Evolutionary conservation across 2,113 vertebrate species (phyloP).

Genomic region (Podarcis cretensis): DNA sequence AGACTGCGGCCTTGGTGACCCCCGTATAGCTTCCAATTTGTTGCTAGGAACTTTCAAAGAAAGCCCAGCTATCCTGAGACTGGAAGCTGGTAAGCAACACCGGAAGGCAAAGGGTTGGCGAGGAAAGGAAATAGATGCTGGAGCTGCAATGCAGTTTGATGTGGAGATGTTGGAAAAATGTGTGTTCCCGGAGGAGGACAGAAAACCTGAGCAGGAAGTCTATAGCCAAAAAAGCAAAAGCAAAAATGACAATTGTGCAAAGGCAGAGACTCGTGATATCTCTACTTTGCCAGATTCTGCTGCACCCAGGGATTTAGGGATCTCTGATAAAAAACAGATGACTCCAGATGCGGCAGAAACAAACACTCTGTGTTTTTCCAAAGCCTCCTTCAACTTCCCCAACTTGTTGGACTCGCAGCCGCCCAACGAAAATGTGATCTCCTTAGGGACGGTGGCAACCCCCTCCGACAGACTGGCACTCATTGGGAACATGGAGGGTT

Average conservation of each 20-base stretch:
- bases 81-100: constrained; percentile 8
- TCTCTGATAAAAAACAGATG: background rate
- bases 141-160: constrained; percentile 60
- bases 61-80: background rate
- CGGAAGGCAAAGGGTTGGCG: constrained; percentile 24
- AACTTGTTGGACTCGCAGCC: constrained; percentile 82
- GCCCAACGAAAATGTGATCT: constrained; percentile 67
- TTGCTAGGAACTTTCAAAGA: constrained; percentile 71
- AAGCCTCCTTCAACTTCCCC: constrained; percentile 43
- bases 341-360: background rate
- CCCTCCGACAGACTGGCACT: constrained; percentile 82
- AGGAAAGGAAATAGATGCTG: background rate
- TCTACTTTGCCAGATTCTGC: too few relatives aligned
- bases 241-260: background rate
- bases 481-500: constrained; percentile 86
- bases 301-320: background rate
- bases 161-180: constrained; percentile 81
- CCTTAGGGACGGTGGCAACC: constrained; percentile 75
- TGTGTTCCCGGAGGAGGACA: constrained; percentile 66
- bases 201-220: background rate
- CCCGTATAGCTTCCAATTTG: constrained; percentile 71
- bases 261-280: background rate
- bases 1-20: constrained; percentile 88
- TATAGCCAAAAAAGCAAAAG: background rate
- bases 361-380: background rate